Percentiles rank a stretch among this genome's conserved stretches.
phyloP scores from a whole-genome alignment of 2,113 vertebrate species.

The Lepus timidus region DNA sequence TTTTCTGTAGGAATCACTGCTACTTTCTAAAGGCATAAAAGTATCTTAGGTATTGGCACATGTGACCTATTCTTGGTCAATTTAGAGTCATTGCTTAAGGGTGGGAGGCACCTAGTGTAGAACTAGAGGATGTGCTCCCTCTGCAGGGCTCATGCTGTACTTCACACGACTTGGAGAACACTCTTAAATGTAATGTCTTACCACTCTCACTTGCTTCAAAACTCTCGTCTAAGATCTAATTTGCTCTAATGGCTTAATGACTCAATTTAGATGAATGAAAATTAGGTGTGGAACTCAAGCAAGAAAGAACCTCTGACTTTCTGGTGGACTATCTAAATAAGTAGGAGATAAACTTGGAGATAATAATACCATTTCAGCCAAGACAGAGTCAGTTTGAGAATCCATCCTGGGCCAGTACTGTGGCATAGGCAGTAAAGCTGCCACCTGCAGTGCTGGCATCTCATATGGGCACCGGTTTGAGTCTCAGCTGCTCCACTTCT shows the following conservation, averaged over 20 bases:
- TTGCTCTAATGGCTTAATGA: background rate
- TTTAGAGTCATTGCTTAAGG: background rate
- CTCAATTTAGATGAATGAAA: background rate
- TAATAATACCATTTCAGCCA: background rate
- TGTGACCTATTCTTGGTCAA: background rate
- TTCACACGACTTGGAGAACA: background rate
- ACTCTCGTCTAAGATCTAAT: background rate
- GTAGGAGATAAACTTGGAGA: background rate
- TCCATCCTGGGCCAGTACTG: background rate
- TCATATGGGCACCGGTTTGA: too few species aligned
- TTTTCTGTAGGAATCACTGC: background rate
- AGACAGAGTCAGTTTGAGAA: background rate
- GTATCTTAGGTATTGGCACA: background rate
- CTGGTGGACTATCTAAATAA: background rate
- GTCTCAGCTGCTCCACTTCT: too few species aligned
- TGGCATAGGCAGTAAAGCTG: too few species aligned
- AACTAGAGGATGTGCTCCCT: background rate
- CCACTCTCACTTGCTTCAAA: background rate
- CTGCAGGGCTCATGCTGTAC: background rate
- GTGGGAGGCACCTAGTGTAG: too few species aligned
- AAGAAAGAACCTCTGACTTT: background rate
- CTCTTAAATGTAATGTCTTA: background rate
- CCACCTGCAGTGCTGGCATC: too few species aligned
- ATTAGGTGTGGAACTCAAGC: background rate
- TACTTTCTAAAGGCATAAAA: background rate